phyloP scores from a whole-genome alignment of 2,797 vertebrate genomes.

The Chelmon rostratus region DNA sequence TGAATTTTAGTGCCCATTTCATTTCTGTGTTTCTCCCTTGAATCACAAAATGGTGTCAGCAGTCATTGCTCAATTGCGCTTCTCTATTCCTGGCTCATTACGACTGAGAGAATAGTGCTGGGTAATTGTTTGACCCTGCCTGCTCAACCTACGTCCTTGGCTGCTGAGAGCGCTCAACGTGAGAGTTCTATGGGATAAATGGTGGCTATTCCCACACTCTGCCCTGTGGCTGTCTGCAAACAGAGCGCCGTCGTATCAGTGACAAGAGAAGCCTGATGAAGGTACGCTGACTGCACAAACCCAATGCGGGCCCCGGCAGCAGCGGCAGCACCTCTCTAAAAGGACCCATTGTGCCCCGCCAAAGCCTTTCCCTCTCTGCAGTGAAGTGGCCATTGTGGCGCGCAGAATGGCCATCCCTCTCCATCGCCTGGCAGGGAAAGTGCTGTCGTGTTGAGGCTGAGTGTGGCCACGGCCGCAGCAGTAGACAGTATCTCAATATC shows the following conservation, averaged over 20 bases:
- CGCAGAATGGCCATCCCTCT: slow-evolving; percentile 64
- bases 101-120: slow-evolving; percentile 58
- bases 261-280: slow-evolving; percentile 67
- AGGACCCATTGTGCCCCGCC: slow-evolving; percentile 66
- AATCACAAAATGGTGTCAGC: slow-evolving; percentile 68
- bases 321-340: slow-evolving; percentile 55
- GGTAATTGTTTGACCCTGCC: slow-evolving; percentile 73
- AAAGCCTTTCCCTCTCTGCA: slow-evolving; percentile 56
- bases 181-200: slow-evolving; percentile 64
- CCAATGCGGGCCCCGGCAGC: slow-evolving; percentile 55
- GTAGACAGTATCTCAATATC: slow-evolving; percentile 63
- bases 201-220: slow-evolving; percentile 51
- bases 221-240: slow-evolving; percentile 59
- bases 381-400: slow-evolving; percentile 73
- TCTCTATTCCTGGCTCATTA: slow-evolving; percentile 69
- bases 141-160: slow-evolving; percentile 72
- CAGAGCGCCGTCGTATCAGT: slow-evolving; percentile 54
- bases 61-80: slow-evolving; percentile 49
- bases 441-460: slow-evolving; percentile 23
- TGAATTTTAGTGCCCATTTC: slow-evolving; percentile 51
- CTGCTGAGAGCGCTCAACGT: slow-evolving; percentile 56
- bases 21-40: slow-evolving; percentile 53
- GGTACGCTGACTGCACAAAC: slow-evolving; percentile 72
- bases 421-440: slow-evolving; percentile 48
- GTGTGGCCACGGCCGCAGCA: slow-evolving; percentile 3